These are phyloP conservation scores for Hofmannophila pseudospretella DNA, from an alignment of 2,888 invertebrate genomes.

Conservation along the genomic window DNA sequence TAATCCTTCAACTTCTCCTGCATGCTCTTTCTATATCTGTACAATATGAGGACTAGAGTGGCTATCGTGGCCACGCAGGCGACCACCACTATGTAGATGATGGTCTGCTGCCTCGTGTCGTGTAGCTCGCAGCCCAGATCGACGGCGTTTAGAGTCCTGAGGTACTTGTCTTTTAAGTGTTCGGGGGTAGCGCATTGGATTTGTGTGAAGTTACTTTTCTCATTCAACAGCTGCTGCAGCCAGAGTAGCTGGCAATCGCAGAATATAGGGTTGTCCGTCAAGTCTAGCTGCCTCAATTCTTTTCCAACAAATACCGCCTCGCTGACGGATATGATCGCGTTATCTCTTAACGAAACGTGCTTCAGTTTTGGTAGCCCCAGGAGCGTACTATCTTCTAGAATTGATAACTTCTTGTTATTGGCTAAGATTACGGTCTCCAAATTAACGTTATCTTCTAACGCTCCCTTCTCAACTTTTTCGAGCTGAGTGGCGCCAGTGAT, in stretches of 20 bases:
- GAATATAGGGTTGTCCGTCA: conserved; percentile 88
- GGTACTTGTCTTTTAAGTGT: conserved; percentile 82
- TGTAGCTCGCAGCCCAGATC: conserved; percentile 89
- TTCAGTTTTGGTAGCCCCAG: conserved; percentile 88
- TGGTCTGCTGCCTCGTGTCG: conserved; percentile 87
- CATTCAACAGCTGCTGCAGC: conserved; percentile 85
- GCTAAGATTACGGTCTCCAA: conserved; percentile 86
- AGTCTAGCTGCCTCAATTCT: conserved; percentile 85
- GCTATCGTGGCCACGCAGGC: conserved; percentile 85
- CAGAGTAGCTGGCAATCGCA: conserved; percentile 90
- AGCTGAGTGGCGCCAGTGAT: conserved; percentile 87
- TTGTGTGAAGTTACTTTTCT: conserved; percentile 82
- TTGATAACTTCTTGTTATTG: conserved; percentile 85
- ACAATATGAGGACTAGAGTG: conserved; percentile 84
- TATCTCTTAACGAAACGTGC: conserved; percentile 86
- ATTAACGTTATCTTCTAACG: conserved; percentile 88
- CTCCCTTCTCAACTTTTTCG: conserved; percentile 85
- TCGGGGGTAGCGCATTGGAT: conserved; percentile 86
- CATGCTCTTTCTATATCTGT: conserved; percentile 88
- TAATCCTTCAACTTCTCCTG: conserved; percentile 90
- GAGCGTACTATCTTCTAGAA: conserved; percentile 86
- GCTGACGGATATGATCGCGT: conserved; percentile 85
- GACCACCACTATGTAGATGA: conserved; percentile 86
- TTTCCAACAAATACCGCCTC: conserved; percentile 89
- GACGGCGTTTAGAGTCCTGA: conserved; percentile 83